Evolutionary conservation across 2,797 vertebrate species (phyloP).

Genomic region (Micropoecilia bifurca): DNA sequence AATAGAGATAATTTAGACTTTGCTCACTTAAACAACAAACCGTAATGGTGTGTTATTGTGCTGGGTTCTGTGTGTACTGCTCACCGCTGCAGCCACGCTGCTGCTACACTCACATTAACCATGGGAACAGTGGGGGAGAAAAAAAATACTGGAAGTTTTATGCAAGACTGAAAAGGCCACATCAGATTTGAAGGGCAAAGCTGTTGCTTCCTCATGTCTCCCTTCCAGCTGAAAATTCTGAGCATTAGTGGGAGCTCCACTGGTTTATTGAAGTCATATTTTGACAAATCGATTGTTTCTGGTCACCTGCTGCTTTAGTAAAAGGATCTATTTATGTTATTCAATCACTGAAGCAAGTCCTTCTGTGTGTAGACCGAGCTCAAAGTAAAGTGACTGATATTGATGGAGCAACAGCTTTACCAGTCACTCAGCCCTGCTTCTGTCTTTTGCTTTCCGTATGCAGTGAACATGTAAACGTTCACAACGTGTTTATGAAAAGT

Average conservation of each 20-base stretch:
- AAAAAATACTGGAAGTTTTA: slow-evolving; percentile 10
- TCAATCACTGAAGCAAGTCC: slow-evolving; percentile 8
- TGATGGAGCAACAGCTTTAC: not conserved
- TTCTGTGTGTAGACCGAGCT: not conserved
- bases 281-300: slow-evolving; percentile 9
- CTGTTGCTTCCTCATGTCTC: slow-evolving; percentile 4
- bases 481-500: not conserved
- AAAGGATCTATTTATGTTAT: slow-evolving; percentile 9
- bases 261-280: slow-evolving; percentile 11
- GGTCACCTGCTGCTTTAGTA: slow-evolving; percentile 1
- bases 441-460: slow-evolving; percentile 12
- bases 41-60: slow-evolving; percentile 18
- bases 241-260: not conserved
- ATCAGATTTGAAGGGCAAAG: slow-evolving; percentile 12
- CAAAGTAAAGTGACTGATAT: slow-evolving; percentile 2
- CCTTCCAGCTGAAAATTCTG: slow-evolving; percentile 8
- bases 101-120: slow-evolving; percentile 9
- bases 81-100: slow-evolving; percentile 29
- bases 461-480: not conserved
- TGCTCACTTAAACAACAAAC: slow-evolving; percentile 16
- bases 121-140: slow-evolving; percentile 10
- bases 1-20: slow-evolving; percentile 25
- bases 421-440: not conserved
- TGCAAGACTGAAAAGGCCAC: slow-evolving; percentile 11
- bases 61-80: slow-evolving; percentile 22